phyloP scores from a whole-genome alignment of 2,113 vertebrate species.

The Chauna torquata region DNA sequence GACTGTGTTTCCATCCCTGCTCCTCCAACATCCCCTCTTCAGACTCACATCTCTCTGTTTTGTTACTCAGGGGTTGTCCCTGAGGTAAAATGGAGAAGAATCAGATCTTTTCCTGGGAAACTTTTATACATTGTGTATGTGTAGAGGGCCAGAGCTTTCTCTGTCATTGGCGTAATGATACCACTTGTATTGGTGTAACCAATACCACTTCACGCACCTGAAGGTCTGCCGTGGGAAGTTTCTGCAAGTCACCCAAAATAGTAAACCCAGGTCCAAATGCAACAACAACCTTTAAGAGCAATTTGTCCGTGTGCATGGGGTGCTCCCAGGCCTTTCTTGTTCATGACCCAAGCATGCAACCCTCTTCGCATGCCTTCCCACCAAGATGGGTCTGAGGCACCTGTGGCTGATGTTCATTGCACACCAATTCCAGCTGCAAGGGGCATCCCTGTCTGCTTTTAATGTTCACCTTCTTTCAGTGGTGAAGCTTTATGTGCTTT shows the following conservation, averaged over 20 bases:
- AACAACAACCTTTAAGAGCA: neutral
- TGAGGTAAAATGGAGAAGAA: neutral
- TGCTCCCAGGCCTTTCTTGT: neutral
- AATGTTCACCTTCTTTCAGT: neutral
- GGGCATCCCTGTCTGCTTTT: neutral
- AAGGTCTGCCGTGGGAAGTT: neutral
- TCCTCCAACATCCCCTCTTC: neutral
- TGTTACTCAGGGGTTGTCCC: neutral
- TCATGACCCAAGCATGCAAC: accelerated
- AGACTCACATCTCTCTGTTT: neutral
- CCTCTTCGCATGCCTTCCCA: neutral
- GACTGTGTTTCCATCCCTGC: no score
- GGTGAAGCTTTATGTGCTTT: neutral
- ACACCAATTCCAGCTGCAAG: neutral
- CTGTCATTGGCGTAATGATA: neutral
- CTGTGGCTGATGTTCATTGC: neutral
- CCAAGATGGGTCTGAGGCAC: neutral
- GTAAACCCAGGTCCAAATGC: neutral
- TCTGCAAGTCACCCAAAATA: neutral
- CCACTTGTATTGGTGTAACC: no score
- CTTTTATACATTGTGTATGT: neutral
- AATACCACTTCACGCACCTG: neutral
- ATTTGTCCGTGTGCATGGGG: neutral
- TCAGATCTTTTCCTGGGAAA: neutral
- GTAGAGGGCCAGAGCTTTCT: neutral